Evolutionary conservation across 2,113 vertebrate genomes (phyloP).

Genomic region (Hypanus sabinus): DNA sequence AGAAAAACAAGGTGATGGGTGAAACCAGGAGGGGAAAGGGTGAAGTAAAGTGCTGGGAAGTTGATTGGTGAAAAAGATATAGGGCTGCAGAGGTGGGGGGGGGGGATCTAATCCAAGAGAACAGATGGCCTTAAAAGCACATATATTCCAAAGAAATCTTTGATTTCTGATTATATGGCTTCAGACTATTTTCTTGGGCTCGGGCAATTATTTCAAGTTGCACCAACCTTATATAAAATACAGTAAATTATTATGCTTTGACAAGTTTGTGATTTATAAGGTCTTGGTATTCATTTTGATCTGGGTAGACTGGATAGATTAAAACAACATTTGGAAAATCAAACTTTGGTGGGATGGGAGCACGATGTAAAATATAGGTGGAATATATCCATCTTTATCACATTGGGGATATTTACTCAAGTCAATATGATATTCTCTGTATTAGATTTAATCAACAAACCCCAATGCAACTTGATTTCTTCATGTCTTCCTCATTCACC

Average conservation of each 20-base stretch:
- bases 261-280: background rate
- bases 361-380: too few relatives aligned
- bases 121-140: background rate
- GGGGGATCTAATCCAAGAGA: too few relatives aligned
- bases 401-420: background rate
- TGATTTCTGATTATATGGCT: background rate
- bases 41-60: too few relatives aligned
- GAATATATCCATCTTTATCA: too few relatives aligned
- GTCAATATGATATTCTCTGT: background rate
- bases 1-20: too few relatives aligned
- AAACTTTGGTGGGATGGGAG: background rate
- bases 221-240: background rate
- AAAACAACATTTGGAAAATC: background rate
- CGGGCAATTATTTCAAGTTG: background rate
- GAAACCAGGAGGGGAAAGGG: too few relatives aligned
- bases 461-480: background rate
- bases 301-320: background rate
- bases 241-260: background rate
- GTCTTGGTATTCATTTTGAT: background rate
- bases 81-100: too few relatives aligned
- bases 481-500: background rate
- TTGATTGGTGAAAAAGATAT: too few relatives aligned
- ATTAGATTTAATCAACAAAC: background rate
- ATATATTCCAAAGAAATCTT: background rate
- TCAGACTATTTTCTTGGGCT: background rate